Evolutionary conservation across 1,140 invertebrate species (phyloP).

Genomic region (Pteromalus puparum): DNA sequence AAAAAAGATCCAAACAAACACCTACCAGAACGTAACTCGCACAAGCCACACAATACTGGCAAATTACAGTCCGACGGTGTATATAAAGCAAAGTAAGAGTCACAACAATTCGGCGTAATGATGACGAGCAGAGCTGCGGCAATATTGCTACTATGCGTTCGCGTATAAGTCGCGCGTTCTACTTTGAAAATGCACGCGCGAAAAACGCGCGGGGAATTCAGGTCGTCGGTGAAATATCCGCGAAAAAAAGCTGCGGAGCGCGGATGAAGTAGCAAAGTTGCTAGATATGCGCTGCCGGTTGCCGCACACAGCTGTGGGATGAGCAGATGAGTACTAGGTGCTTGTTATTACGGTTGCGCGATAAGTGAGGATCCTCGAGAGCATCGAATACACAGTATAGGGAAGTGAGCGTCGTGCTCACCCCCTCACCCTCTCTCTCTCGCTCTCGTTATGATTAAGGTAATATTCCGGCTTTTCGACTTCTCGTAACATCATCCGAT

Average conservation of each 20-base stretch:
- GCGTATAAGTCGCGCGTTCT: background rate
- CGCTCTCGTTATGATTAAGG: constrained; percentile 65
- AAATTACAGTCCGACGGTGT: background rate
- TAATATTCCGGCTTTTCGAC: constrained; percentile 43
- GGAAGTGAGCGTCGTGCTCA: constrained; percentile 51
- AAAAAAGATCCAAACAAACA: too few relatives aligned
- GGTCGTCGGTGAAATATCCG: background rate
- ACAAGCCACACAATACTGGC: background rate
- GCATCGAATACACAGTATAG: constrained; percentile 55
- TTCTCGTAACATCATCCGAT: constrained; percentile 10
- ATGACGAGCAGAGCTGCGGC: background rate
- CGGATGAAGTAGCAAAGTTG: constrained; percentile 21
- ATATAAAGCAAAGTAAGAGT: background rate
- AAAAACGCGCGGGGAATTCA: constrained; percentile 1
- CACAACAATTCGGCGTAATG: background rate
- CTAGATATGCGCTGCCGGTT: background rate
- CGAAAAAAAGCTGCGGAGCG: background rate
- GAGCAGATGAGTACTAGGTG: constrained; percentile 53
- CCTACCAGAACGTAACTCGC: too few relatives aligned
- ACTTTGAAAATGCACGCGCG: background rate
- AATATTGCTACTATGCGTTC: background rate
- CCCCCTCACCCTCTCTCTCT: background rate
- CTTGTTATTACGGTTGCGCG: constrained; percentile 69
- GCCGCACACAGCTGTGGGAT: background rate
- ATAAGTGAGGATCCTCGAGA: constrained; percentile 67